phyloP scores from a whole-genome alignment of 2,113 vertebrate species.

The Mohoua ochrocephala region DNA sequence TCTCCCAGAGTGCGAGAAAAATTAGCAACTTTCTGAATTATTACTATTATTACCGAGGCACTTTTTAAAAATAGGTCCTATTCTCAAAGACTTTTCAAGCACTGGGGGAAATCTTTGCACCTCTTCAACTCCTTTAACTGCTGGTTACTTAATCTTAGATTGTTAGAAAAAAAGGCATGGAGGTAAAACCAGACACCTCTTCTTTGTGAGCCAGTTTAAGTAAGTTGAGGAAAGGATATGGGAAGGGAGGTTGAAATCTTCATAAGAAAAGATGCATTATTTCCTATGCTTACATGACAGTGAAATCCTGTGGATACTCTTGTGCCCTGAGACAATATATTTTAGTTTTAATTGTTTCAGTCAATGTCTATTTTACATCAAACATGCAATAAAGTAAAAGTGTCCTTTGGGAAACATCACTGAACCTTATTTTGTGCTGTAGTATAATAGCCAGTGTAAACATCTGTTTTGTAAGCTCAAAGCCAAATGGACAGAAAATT shows the following conservation, averaged over 20 bases:
- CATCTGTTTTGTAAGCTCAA: slow-evolving; percentile 17
- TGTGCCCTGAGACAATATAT: neutral
- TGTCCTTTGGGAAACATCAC: slow-evolving; percentile 21
- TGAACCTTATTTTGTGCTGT: neutral
- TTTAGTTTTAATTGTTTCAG: slow-evolving; percentile 52
- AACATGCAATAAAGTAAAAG: neutral
- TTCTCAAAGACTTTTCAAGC: neutral
- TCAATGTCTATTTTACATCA: slow-evolving; percentile 28
- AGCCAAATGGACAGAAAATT: slow-evolving; percentile 16
- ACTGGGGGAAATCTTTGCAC: neutral
- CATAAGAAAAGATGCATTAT: neutral
- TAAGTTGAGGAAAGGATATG: neutral
- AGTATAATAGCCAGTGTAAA: slow-evolving; percentile 22
- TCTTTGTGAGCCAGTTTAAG: neutral
- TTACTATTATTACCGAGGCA: neutral
- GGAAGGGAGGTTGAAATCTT: neutral
- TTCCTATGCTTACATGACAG: neutral
- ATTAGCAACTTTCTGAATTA: neutral
- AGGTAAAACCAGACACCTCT: neutral
- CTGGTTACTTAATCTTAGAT: neutral
- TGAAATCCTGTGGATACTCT: neutral
- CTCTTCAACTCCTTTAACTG: neutral
- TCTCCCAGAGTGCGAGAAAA: neutral
- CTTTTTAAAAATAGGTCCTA: neutral
- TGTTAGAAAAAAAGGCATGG: neutral